Conservation (phyloP, 2,797 vertebrate species). For the Paramormyrops hopkinsi region DNA sequence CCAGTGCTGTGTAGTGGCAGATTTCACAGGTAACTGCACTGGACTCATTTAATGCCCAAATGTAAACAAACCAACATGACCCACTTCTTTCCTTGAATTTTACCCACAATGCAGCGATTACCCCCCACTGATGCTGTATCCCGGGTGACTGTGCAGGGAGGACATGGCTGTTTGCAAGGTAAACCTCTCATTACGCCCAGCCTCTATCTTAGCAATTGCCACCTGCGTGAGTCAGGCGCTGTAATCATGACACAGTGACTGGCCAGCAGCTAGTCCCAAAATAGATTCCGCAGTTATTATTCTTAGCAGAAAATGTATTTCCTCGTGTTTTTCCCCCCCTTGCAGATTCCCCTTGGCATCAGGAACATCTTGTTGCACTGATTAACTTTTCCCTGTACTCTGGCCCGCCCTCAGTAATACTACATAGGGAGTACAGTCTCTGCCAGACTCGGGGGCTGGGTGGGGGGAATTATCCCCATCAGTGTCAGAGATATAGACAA, state of each 20-base stretch:
- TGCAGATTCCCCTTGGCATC: neutral
- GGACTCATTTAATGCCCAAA: neutral
- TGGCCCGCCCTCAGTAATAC: conserved; percentile 25
- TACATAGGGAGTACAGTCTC: conserved; percentile 37
- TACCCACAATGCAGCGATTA: neutral
- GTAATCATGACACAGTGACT: neutral
- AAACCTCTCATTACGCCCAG: neutral
- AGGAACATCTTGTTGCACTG: neutral
- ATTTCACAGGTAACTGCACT: neutral
- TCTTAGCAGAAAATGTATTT: neutral
- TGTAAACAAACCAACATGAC: neutral
- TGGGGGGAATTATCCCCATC: conserved; percentile 65
- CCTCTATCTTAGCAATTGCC: neutral
- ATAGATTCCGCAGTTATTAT: neutral
- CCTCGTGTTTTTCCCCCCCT: neutral
- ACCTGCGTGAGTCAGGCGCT: neutral
- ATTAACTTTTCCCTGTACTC: neutral
- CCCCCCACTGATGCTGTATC: neutral
- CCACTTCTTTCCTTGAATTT: neutral
- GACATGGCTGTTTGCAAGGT: neutral
- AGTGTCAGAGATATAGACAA: conserved; percentile 60
- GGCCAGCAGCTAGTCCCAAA: neutral
- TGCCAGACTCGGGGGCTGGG: conserved; percentile 41
- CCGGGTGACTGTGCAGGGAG: neutral
- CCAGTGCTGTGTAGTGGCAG: neutral